Conservation (phyloP, 2,888 invertebrate species). For the Chesias legatella region DNA sequence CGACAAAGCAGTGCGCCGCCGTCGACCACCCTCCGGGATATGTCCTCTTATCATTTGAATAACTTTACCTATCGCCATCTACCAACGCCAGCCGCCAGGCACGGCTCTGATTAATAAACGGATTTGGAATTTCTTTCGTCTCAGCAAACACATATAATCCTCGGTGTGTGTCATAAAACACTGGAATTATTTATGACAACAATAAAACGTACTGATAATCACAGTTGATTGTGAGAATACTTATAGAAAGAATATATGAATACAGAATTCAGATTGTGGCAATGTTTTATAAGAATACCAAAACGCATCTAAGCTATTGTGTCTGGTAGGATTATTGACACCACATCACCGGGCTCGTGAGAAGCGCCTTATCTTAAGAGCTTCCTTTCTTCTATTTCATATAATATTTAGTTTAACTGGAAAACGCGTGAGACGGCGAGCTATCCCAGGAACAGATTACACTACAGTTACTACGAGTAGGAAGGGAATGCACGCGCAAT, state of each 20-base stretch:
- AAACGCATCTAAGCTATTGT: slow-evolving; percentile 5
- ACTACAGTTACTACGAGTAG: slow-evolving; percentile 6
- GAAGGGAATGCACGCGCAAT: slow-evolving; percentile 54
- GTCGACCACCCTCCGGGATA: slow-evolving; percentile 56
- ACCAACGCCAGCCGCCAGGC: slow-evolving; percentile 18
- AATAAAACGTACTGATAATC: neutral
- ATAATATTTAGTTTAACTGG: slow-evolving; percentile 72
- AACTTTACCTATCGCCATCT: slow-evolving; percentile 35
- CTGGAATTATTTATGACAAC: slow-evolving; percentile 5
- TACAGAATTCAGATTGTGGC: too few species aligned
- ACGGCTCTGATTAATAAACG: slow-evolving; percentile 20
- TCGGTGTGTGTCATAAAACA: slow-evolving; percentile 6
- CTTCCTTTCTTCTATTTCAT: slow-evolving; percentile 60
- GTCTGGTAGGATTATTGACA: slow-evolving; percentile 12
- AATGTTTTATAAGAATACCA: neutral
- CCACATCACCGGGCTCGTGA: slow-evolving; percentile 37
- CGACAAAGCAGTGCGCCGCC: slow-evolving; percentile 50
- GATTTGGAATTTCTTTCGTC: slow-evolving; percentile 26
- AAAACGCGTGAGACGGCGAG: slow-evolving; percentile 48
- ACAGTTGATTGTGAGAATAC: neutral
- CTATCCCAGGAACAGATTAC: slow-evolving; percentile 26
- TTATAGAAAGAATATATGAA: slow-evolving; percentile 2
- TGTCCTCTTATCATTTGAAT: slow-evolving; percentile 43
- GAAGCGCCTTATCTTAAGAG: slow-evolving; percentile 64
- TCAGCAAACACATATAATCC: slow-evolving; percentile 23